Evolutionary conservation across 2,797 vertebrate species (phyloP).

Genomic region (Lepidocolaptes lacrymiger): DNA sequence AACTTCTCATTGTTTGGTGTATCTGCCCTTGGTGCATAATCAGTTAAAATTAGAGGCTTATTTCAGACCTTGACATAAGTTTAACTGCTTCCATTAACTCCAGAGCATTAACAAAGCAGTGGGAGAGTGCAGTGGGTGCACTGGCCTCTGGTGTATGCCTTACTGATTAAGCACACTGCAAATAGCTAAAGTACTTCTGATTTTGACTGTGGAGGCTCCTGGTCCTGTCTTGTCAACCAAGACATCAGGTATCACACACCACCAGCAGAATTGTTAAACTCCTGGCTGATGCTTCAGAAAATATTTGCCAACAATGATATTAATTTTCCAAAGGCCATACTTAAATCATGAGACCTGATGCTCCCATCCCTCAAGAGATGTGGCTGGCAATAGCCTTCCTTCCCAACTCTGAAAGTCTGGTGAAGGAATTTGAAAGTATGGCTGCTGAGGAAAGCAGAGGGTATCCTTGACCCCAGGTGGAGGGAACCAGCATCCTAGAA

Average conservation of each 20-base stretch:
- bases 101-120: background rate
- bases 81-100: background rate
- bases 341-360: background rate
- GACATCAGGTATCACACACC: background rate
- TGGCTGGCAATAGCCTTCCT: background rate
- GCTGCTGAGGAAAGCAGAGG: background rate
- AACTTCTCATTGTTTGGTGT: background rate
- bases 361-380: background rate
- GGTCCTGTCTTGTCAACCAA: background rate
- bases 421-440: background rate
- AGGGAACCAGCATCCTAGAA: background rate
- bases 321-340: background rate
- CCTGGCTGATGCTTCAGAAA: background rate
- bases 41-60: background rate
- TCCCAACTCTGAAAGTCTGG: background rate
- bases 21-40: background rate
- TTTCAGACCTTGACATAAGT: background rate
- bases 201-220: background rate
- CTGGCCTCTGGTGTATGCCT: fast-evolving
- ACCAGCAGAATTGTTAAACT: background rate
- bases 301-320: background rate
- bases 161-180: background rate
- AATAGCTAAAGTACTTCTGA: background rate
- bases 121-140: background rate
- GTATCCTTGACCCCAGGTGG: background rate